Base-by-base conservation (phyloP, 2,797 vertebrate species). In the Lycodopsis pacificus region DNA sequence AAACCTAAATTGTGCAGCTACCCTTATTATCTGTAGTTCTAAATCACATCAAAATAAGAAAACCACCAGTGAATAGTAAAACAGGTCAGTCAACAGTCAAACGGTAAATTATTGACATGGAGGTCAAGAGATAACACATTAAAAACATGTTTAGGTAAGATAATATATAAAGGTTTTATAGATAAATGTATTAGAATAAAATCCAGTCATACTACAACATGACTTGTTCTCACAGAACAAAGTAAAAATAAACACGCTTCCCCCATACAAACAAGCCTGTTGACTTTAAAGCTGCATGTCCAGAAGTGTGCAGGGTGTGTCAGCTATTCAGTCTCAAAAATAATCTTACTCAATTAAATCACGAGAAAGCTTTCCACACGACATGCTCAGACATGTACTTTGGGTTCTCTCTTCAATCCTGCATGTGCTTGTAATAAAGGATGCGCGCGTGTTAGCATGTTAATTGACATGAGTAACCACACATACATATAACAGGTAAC, bases 401-500 rank as follows among this genome's bases (percentile, higher is more conserved):
- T n/a, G 11, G 20, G 5, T 44, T 42, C 0, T 25, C n/a, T 54
- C 38, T 62, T 2, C 44, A 17, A 56, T 36, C 22, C 25, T 63
- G 4, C 17, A n/a, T 48, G 36, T 22, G n/a, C 32, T 54, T 42
- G 1, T 22, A 36, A 64, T 27, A 27, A 32, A 68, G 51, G n/a
- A n/a, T 25, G 15, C 13, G 15, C 13, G 27, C 38, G 8, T 38
- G 19, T 72, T 34, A 7, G 25, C 25, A 5, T 17, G 1, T 1
- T 3, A 0, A n/a, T 34, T 3, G 56, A 30, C 6, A 38, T 49
- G 20, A 6, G 54, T 9, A n/a, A 20, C 17, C 25, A 13, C 20
- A 59, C 10, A 54, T 5, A 12, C 11, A 9, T 38, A 22, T 4
- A 62, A 53, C 76, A 65, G 30, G 80, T 76, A 53, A 58, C 79